Evolutionary conservation across 2,797 vertebrate species (phyloP).

Genomic region (Sciurus carolinensis): DNA sequence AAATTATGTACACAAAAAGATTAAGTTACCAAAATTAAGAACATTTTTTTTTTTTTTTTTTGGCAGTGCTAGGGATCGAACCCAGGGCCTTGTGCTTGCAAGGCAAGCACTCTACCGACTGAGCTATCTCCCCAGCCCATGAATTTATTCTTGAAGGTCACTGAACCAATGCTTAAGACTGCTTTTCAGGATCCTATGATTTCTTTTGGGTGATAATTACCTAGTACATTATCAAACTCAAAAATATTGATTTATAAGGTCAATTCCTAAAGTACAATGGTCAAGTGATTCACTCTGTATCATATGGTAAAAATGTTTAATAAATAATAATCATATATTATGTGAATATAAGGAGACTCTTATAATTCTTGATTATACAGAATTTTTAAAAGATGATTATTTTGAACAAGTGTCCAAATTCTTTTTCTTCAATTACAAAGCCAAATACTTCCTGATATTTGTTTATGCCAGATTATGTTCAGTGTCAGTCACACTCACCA

Average conservation of each 20-base stretch:
- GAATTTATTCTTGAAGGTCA: constrained; percentile 9
- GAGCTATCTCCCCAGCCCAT: not conserved
- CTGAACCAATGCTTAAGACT: not conserved
- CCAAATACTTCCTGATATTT: not conserved
- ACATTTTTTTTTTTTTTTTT: not conserved
- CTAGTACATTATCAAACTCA: not conserved
- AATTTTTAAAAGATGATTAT: not conserved
- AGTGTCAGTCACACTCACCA: not conserved
- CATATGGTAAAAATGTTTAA: constrained; percentile 35
- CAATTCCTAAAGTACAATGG: constrained; percentile 23
- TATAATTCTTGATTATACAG: not conserved
- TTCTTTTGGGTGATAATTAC: not conserved
- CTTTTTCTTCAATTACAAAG: not conserved
- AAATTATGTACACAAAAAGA: not conserved
- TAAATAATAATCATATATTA: not conserved
- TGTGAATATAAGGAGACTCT: not conserved
- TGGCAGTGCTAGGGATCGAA: too few species aligned
- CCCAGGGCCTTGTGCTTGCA: too few species aligned
- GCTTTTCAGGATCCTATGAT: not conserved
- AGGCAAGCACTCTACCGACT: too few species aligned
- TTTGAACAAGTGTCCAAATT: not conserved
- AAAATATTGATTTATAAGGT: constrained; percentile 62
- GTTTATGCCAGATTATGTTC: not conserved
- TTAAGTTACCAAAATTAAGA: constrained; percentile 52
- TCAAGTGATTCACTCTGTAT: not conserved